A percentile compares a stretch with the other conserved stretches of the same genome.
Evolutionary conservation across 2,113 vertebrate genomes (phyloP).

Genomic region (Odocoileus virginianus): DNA sequence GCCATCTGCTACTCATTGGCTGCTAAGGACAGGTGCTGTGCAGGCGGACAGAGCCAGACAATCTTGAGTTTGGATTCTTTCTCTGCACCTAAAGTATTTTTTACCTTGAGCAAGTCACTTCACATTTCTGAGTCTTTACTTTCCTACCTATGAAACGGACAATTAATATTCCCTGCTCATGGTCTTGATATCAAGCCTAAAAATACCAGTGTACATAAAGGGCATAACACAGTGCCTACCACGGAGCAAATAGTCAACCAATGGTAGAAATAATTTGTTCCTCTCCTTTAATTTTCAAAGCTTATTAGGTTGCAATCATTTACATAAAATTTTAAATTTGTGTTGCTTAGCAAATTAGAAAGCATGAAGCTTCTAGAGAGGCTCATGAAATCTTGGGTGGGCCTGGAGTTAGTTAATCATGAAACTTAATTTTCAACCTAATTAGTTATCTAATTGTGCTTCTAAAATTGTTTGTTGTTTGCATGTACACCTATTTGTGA

Average conservation of each 20-base stretch:
- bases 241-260: background rate
- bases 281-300: background rate
- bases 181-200: background rate
- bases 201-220: background rate
- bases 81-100: background rate
- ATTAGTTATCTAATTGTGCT: slow-evolving; percentile 20
- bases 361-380: background rate
- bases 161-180: background rate
- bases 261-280: background rate
- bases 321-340: background rate
- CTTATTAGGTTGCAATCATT: background rate
- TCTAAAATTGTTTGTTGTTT: slow-evolving; percentile 1
- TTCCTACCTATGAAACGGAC: background rate
- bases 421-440: slow-evolving; percentile 33
- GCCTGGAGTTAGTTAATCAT: background rate
- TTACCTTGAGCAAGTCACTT: background rate
- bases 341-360: background rate
- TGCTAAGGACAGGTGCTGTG: background rate
- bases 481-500: background rate
- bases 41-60: background rate
- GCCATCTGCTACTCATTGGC: background rate
- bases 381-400: background rate
- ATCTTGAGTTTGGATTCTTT: background rate
- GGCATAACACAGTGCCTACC: background rate
- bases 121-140: background rate